phyloP scores from a whole-genome alignment of 2,113 vertebrate species.

The Nothobranchius kuhntae region DNA sequence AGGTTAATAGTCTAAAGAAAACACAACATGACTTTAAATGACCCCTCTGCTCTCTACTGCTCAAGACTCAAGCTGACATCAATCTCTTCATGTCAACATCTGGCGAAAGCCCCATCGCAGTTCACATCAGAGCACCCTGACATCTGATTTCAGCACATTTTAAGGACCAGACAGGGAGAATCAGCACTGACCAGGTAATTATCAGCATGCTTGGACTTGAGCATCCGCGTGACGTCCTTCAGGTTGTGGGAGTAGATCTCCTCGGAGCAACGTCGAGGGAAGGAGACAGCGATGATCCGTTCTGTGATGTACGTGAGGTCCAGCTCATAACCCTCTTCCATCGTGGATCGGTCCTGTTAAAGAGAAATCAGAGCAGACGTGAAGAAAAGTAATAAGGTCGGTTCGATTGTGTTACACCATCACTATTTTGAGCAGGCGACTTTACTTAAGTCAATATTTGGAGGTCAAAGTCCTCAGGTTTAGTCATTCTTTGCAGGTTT shows the following conservation, averaged over 20 bases:
- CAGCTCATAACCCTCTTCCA: conserved; percentile 93
- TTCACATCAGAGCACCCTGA: conserved; percentile 30
- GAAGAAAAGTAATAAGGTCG: background rate
- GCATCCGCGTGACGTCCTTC: conserved; percentile 92
- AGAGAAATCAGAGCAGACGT: conserved; percentile 12
- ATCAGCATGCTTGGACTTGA: conserved; percentile 94
- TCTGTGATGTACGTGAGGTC: conserved; percentile 97
- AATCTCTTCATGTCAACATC: conserved; percentile 18
- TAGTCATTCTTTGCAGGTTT: conserved; percentile 47
- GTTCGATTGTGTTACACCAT: conserved; percentile 16
- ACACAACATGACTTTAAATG: conserved; percentile 21
- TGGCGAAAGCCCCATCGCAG: conserved; percentile 7
- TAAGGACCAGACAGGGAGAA: background rate
- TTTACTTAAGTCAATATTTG: conserved; percentile 66
- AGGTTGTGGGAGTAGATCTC: conserved; percentile 89
- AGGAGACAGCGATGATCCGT: conserved; percentile 92
- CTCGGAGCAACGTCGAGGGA: conserved; percentile 87
- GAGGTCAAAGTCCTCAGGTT: conserved; percentile 64
- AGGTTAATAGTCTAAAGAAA: conserved; percentile 89
- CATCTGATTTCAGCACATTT: conserved; percentile 10
- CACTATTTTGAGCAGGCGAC: conserved; percentile 26
- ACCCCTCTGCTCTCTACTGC: background rate
- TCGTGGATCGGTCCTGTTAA: conserved; percentile 64
- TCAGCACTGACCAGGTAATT: conserved; percentile 90
- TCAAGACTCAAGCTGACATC: background rate